phyloP scores from a whole-genome alignment of 2,113 vertebrate species.

The Neolamprologus caudopunctatus region DNA sequence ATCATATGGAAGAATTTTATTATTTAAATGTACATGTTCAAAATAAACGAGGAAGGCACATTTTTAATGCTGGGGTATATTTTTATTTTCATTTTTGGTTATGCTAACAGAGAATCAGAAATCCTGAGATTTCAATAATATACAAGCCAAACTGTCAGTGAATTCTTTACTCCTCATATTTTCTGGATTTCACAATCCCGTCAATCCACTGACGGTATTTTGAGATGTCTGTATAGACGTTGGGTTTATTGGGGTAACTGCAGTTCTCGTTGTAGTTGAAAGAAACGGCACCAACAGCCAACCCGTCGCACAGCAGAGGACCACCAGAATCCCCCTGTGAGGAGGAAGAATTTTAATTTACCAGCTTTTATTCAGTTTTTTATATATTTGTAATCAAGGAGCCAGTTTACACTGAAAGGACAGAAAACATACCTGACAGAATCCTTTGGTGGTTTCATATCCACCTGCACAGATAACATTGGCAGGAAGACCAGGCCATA shows the following conservation, averaged over 20 bases:
- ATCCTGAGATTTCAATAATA: not conserved
- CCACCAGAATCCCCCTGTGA: slow-evolving; percentile 81
- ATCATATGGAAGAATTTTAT: not conserved
- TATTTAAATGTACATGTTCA: not conserved
- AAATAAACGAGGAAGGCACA: not conserved
- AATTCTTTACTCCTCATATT: not conserved
- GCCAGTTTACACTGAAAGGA: not conserved
- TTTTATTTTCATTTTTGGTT: not conserved
- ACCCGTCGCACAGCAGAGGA: slow-evolving; percentile 69
- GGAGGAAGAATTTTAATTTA: not conserved
- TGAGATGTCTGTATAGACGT: not conserved
- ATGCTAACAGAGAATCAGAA: not conserved
- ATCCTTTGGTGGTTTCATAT: fast-evolving
- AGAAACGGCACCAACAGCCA: slow-evolving; percentile 73
- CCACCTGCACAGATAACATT: not conserved
- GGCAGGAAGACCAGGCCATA: not conserved
- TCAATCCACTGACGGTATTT: fast-evolving
- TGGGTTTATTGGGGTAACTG: not conserved
- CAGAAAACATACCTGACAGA: not conserved
- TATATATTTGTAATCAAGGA: not conserved
- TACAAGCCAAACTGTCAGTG: not conserved
- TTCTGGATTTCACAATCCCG: not conserved
- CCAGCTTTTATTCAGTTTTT: not conserved
- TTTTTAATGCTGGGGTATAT: not conserved
- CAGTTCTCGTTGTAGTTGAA: not conserved